Percentiles rank a stretch among this genome's conserved stretches.
phyloP scores from a whole-genome alignment of 2,888 invertebrate genomes.

The Eudemis profundana region DNA sequence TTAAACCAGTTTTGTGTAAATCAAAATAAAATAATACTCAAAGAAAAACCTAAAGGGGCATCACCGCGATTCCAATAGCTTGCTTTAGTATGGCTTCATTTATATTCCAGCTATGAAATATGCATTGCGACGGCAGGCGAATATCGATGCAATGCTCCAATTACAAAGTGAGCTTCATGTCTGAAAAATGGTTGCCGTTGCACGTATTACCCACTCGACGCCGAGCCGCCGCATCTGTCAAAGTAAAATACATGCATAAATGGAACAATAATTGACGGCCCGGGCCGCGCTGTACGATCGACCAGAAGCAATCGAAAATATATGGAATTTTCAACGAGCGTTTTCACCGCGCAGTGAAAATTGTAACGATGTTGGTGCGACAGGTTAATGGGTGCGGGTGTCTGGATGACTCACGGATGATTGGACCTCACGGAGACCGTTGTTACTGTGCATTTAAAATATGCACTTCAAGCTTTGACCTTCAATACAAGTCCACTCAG shows the following conservation, averaged over 20 bases:
- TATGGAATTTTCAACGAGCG: conserved; percentile 13
- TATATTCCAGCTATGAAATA: conserved; percentile 61
- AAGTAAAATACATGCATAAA: conserved; percentile 46
- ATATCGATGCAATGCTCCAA: conserved; percentile 68
- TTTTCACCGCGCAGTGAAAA: conserved; percentile 10
- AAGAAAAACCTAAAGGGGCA: no score
- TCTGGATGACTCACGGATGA: not conserved
- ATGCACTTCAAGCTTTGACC: not conserved
- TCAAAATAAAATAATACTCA: not conserved
- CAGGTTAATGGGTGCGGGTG: conserved; percentile 3
- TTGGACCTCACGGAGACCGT: not conserved
- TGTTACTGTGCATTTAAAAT: no score
- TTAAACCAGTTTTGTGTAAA: no score
- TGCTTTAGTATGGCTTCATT: conserved; percentile 38
- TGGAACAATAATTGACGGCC: conserved; percentile 63
- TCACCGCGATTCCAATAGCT: no score
- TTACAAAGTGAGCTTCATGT: conserved; percentile 62
- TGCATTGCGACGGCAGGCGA: conserved; percentile 63
- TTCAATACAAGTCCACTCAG: not conserved
- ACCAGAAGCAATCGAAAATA: conserved; percentile 30
- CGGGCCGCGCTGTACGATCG: conserved; percentile 14
- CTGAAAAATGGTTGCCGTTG: conserved; percentile 49
- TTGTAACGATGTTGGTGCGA: conserved; percentile 21
- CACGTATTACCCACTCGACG: conserved; percentile 44
- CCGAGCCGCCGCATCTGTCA: conserved; percentile 27